Evolutionary conservation across 2,888 invertebrate species (phyloP), one percentile per base, ranked within the genome.

Genomic region (Pegoplata infirma): DNA sequence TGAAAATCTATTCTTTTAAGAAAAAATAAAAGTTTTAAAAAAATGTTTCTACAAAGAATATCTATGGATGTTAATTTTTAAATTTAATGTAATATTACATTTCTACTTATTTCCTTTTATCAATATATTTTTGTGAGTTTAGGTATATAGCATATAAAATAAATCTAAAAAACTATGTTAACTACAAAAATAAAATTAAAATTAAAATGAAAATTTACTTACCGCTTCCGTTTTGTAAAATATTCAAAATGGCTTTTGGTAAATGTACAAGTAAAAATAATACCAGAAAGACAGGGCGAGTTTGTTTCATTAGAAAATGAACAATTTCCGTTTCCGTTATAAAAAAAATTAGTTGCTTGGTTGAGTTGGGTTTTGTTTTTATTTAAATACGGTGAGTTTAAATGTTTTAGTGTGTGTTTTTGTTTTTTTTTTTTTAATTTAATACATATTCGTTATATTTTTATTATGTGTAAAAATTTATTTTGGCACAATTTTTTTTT

Each of bases 191-290:
- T 17, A 19, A 16, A 25, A 73, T 46, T 56, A 40, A n/a, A n/a
- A 44, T 46, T 23, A 16, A 36, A 66, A 49, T 56, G n/a, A 51
- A 72, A 73, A 73, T 64, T 67, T 25, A 68, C 77, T 77, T 68
- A 77, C 77, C 77, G 67, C 53, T 63, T 73, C 67, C 44, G 53
- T 68, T 73, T n/a, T 58, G 14, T 36, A 73, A 56, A 68, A 56
- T 67, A 49, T 44, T 46, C n/a, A 46, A 58, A 73, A 67, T 40
- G 36, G 32, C 25, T 40, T 4, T 6, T 28, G 6, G 6, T 5
- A 1, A 28, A 28, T 28, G 3, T 28, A 28, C 28, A 28, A 28
- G 28, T 28, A 28, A 28, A 3, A 23, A 23, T n/a, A n/a, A n/a
- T 23, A 56, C 8, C 25, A 28, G 49, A n/a, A n/a, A n/a, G n/a